Evolutionary conservation across 2,888 invertebrate genomes (phyloP).

Genomic region (Tipula vernalis): DNA sequence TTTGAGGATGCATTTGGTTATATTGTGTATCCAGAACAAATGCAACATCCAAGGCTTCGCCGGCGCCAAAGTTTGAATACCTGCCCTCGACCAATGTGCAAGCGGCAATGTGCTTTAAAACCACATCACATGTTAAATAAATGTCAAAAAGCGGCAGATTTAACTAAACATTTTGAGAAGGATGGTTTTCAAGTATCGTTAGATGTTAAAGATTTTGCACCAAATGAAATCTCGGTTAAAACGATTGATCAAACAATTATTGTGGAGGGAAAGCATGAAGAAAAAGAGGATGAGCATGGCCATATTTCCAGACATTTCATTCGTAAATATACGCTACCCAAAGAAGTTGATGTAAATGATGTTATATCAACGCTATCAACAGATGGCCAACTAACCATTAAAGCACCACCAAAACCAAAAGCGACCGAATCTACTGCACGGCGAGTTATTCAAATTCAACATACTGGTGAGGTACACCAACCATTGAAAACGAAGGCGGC

Average conservation of each 20-base stretch:
- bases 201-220: conserved; percentile 57
- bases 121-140: not conserved
- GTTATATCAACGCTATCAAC: conserved; percentile 66
- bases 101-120: not conserved
- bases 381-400: conserved; percentile 66
- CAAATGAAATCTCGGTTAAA: conserved; percentile 57
- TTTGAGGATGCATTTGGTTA: not conserved
- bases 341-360: conserved; percentile 53
- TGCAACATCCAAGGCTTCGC: not conserved
- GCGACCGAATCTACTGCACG: not conserved
- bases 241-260: conserved; percentile 48
- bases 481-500: not conserved
- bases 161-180: conserved; percentile 32
- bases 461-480: not conserved
- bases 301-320: conserved; percentile 68
- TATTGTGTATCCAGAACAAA: not conserved
- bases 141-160: not conserved
- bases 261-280: conserved; percentile 59
- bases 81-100: not conserved
- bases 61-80: not conserved
- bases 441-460: not conserved
- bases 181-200: conserved; percentile 56
- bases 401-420: conserved; percentile 42
- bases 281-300: conserved; percentile 58
- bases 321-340: conserved; percentile 55